These are phyloP conservation scores for Urocyon cinereoargenteus DNA, from an alignment of 2,797 vertebrate species.

Conservation along the genomic window DNA sequence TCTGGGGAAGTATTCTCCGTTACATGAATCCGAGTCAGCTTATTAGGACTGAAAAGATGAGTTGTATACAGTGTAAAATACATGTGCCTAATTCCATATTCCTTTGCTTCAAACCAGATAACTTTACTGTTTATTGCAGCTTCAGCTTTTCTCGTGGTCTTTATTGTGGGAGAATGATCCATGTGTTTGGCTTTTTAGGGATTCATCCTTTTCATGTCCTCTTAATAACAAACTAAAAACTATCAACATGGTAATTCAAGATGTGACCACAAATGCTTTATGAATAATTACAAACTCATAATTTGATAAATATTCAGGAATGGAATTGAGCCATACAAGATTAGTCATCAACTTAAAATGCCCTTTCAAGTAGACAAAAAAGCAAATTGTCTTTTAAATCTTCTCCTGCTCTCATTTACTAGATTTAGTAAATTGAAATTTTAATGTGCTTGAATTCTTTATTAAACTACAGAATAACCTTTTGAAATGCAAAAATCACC, in stretches of 20 bases:
- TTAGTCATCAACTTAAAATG: neutral
- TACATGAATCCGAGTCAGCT: slow-evolving; percentile 22
- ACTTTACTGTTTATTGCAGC: neutral
- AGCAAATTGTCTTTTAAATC: neutral
- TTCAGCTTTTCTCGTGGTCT: neutral
- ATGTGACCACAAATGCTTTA: neutral
- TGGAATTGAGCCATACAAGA: slow-evolving; percentile 11
- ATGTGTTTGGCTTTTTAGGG: neutral
- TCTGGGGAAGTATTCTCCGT: slow-evolving; percentile 7
- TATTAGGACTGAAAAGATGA: slow-evolving; percentile 21
- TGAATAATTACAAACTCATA: slow-evolving; percentile 18
- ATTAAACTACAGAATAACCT: slow-evolving; percentile 3
- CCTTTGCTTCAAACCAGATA: neutral
- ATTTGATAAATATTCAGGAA: neutral
- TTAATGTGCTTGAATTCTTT: neutral
- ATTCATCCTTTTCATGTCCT: slow-evolving; percentile 2
- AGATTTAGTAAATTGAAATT: neutral
- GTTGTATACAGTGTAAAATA: neutral
- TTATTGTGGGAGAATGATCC: neutral
- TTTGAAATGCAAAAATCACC: slow-evolving; percentile 31
- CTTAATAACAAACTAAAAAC: slow-evolving; percentile 48
- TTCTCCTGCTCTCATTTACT: neutral
- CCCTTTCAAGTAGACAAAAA: neutral
- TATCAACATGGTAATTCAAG: neutral
- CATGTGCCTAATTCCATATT: neutral